Evolutionary conservation across 2,888 invertebrate genomes (phyloP).

Genomic region (Synanthedon vespiformis): DNA sequence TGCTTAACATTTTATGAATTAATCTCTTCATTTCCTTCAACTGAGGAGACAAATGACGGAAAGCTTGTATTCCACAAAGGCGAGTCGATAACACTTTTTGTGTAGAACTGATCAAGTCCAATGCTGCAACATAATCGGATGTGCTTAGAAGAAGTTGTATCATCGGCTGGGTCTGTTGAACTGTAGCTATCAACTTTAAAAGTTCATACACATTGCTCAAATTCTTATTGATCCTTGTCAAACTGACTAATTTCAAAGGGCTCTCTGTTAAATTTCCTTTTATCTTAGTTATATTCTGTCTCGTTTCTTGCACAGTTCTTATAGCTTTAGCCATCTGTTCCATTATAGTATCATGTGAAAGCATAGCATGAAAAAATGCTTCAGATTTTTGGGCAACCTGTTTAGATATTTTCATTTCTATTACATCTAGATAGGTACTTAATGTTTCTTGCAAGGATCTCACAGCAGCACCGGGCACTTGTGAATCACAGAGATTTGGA

Average conservation of each 20-base stretch:
- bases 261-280: constrained; percentile 84
- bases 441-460: constrained; percentile 88
- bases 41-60: constrained; percentile 95
- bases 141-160: constrained; percentile 94
- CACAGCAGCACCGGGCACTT: constrained; percentile 73
- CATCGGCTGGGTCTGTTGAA: constrained; percentile 97
- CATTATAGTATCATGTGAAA: constrained; percentile 97
- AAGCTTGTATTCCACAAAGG: constrained; percentile 92
- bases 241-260: constrained; percentile 81
- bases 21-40: constrained; percentile 94
- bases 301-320: constrained; percentile 78
- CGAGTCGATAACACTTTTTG: constrained; percentile 93
- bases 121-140: constrained; percentile 96
- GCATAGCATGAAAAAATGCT: constrained; percentile 98
- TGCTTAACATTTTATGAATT: constrained; percentile 96
- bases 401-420: constrained; percentile 92
- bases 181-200: constrained; percentile 91
- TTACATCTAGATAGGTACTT: constrained; percentile 93
- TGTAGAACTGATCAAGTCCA: constrained; percentile 96
- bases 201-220: constrained; percentile 76
- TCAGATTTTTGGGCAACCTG: constrained; percentile 96
- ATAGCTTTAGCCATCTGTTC: constrained; percentile 91
- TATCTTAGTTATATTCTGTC: constrained; percentile 81
- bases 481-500: constrained; percentile 72
- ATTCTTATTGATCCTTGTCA: constrained; percentile 76